Evolutionary conservation across 2,888 invertebrate species (phyloP), one percentile per base, ranked within the genome.

Genomic region (Sphinx pinastri): DNA sequence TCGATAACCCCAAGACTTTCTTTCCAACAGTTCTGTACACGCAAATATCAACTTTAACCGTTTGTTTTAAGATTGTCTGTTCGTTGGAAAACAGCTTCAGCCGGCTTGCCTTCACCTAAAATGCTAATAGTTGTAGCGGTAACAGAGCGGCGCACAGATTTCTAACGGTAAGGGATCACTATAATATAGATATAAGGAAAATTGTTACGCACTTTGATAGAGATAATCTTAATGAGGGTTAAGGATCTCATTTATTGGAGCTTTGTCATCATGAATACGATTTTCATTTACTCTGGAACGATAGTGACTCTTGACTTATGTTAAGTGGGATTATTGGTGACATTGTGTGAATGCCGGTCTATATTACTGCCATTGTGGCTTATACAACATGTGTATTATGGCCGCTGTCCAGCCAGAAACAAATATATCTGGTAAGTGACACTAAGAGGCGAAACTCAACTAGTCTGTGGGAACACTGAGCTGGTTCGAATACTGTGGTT

Each of bases 71-170:
- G 63, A 67, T 49, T 58, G 51, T 38, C 54, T 51, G 66, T 60
- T 19, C 19, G 66, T 52, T 69, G 58, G 70, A 59, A 60, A 74
- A 73, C 74, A 72, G 38, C n/a, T 51, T 71, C 75, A 75, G 80
- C 85, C 78, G 74, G 90, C 84, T 92, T 76, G 84, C 92, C 92
- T 92, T 92, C 91, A 92, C 92, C 92, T 88, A 90, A 90, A 90
- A 91, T 88, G 88, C 84, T 84, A 89, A 91, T 89, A 78, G 75
- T n/a, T 72, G 77, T 79, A 83, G 82, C 83, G 83, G 80, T 83
- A 84, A 82, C 78, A 74, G 77, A 72, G 72, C 71, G 69, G 75
- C 73, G 73, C 76, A 69, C 79, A 77, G 81, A 84, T 83, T 81
- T 84, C 84, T 89, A 89, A 90, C 90, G 81, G 90, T 87, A 85